phyloP scores from a whole-genome alignment of 2,888 invertebrate genomes.

The Dasysyrphus albostriatus region DNA sequence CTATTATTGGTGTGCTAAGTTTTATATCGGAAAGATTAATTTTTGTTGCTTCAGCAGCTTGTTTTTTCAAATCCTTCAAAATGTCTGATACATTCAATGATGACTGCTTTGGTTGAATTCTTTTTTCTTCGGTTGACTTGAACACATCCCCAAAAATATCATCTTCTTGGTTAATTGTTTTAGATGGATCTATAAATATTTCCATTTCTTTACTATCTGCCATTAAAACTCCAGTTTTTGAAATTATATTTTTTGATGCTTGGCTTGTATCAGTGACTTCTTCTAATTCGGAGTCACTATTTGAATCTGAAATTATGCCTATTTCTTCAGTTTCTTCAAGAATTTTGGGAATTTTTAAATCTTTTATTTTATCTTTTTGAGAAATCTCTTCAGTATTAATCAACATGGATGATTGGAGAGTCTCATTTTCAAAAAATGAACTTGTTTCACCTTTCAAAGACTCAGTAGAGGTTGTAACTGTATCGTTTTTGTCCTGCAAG shows the following conservation, averaged over 20 bases:
- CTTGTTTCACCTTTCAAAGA: background rate
- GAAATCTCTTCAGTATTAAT: background rate
- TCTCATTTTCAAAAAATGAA: background rate
- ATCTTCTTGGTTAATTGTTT: conserved; percentile 84
- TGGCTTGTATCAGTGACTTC: conserved; percentile 73
- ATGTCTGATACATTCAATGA: conserved; percentile 75
- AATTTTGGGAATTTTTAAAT: background rate
- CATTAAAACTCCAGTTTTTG: background rate
- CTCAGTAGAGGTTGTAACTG: background rate
- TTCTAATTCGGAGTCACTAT: conserved; percentile 80
- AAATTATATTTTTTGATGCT: conserved; percentile 25
- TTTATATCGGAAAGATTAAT: conserved; percentile 80
- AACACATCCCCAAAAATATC: conserved; percentile 92
- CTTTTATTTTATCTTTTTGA: background rate
- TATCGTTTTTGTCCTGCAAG: background rate
- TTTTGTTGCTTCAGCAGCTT: conserved; percentile 79
- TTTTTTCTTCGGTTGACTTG: conserved; percentile 62
- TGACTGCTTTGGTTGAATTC: conserved; percentile 20
- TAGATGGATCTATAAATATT: conserved; percentile 84
- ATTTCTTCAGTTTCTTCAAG: conserved; percentile 58
- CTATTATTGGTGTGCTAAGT: conserved; percentile 77
- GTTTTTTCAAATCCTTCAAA: conserved; percentile 79
- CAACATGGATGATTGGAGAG: background rate
- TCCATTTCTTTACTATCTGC: conserved; percentile 77
- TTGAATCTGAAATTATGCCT: conserved; percentile 70